phyloP scores from a whole-genome alignment of 2,113 vertebrate species.

The Leptobrachium leishanense region DNA sequence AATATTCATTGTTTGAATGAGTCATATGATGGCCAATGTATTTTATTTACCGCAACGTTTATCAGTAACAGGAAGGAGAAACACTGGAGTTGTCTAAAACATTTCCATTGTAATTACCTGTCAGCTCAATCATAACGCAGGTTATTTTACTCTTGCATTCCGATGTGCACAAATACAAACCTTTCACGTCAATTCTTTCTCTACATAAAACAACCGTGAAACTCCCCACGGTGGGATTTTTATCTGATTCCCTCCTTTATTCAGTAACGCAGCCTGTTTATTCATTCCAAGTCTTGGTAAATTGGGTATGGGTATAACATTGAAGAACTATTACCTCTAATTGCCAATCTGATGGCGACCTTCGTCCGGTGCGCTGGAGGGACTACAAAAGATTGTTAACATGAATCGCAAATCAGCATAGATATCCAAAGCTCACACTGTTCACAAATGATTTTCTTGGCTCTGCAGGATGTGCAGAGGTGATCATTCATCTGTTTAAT shows the following conservation, averaged over 20 bases:
- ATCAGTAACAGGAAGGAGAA: too few relatives aligned
- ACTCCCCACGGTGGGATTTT: neutral
- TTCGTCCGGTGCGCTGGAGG: constrained; percentile 9
- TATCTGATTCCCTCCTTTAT: neutral
- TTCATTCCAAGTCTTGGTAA: neutral
- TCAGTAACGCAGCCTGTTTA: neutral
- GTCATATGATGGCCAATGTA: too few relatives aligned
- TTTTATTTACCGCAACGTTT: too few relatives aligned
- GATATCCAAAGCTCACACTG: neutral
- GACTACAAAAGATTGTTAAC: neutral
- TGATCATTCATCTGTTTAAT: constrained; percentile 45
- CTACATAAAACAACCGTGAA: neutral
- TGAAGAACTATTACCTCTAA: constrained; percentile 8
- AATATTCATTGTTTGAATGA: too few relatives aligned
- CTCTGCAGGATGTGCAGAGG: neutral
- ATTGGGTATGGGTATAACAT: neutral
- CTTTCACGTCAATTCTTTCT: neutral
- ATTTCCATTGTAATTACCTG: neutral
- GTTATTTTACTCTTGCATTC: neutral
- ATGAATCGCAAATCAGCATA: constrained; percentile 3
- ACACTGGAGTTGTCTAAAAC: neutral
- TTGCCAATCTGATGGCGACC: constrained; percentile 3
- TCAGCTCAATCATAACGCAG: neutral
- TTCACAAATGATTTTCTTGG: constrained; percentile 10
- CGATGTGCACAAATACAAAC: neutral